These are phyloP conservation scores for Trididemnum nubilum DNA, from an alignment of 23 tunicate species.

Conservation along the genomic window DNA sequence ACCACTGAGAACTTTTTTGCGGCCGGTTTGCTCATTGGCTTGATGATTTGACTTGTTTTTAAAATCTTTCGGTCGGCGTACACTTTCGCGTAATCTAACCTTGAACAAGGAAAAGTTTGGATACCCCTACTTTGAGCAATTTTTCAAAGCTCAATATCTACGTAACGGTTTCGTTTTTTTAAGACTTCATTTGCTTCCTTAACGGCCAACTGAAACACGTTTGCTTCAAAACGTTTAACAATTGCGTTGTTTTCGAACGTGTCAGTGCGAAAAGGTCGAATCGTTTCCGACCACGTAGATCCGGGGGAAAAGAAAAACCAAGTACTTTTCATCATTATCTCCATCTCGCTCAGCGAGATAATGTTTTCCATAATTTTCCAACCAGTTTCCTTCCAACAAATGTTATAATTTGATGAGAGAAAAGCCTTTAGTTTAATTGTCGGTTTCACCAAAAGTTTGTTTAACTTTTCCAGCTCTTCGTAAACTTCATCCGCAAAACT, in stretches of 20 bases:
- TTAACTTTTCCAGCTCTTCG: background rate
- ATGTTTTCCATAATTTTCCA: background rate
- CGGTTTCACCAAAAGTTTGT: background rate
- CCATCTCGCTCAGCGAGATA: background rate
- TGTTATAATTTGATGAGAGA: background rate
- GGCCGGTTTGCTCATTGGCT: too few relatives aligned
- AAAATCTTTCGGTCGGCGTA: too few relatives aligned
- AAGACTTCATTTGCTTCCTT: too few relatives aligned
- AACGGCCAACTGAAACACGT: too few relatives aligned
- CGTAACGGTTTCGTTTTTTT: too few relatives aligned
- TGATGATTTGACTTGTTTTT: too few relatives aligned
- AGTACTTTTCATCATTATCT: background rate
- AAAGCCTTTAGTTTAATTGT: background rate
- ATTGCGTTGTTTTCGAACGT: background rate
- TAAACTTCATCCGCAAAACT: background rate
- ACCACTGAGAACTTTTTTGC: too few relatives aligned
- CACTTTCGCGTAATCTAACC: too few relatives aligned
- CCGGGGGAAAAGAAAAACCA: background rate
- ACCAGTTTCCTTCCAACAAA: background rate
- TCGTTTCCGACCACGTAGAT: background rate
- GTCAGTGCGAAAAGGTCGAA: background rate
- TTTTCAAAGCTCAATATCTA: too few relatives aligned
- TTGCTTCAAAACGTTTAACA: background rate
- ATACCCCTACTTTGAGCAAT: too few relatives aligned
- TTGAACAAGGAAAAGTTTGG: too few relatives aligned